Evolutionary conservation across 2,888 invertebrate genomes (phyloP).

Genomic region (Prosapia bicincta): DNA sequence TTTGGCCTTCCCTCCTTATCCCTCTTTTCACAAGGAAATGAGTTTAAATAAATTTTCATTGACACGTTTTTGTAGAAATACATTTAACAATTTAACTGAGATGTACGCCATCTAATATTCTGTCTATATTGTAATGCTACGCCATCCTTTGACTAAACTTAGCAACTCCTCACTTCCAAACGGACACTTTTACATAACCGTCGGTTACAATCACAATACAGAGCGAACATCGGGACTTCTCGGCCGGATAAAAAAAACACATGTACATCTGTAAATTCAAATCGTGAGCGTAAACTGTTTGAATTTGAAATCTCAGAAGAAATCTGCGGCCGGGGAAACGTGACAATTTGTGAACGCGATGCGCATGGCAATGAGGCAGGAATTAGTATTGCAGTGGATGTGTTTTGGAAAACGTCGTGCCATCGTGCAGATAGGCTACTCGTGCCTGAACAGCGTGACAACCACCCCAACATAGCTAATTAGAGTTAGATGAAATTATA

Average conservation of each 20-base stretch:
- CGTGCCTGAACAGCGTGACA: neutral
- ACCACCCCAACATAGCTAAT: neutral
- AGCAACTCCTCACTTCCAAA: too few relatives aligned
- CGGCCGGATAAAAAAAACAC: neutral
- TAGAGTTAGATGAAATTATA: neutral
- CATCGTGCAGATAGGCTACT: neutral
- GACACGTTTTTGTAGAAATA: too few relatives aligned
- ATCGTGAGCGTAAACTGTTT: constrained; percentile 7
- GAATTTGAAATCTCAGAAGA: constrained; percentile 23
- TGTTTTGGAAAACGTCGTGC: constrained; percentile 17
- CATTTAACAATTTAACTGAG: too few relatives aligned
- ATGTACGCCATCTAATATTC: too few relatives aligned
- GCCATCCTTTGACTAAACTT: too few relatives aligned
- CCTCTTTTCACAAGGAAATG: too few relatives aligned
- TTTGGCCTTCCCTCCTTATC: too few relatives aligned
- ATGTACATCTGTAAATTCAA: neutral
- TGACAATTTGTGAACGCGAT: constrained; percentile 22
- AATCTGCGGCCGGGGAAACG: constrained; percentile 13
- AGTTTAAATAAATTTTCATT: too few relatives aligned
- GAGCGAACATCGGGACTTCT: too few relatives aligned
- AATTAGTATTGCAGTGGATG: neutral
- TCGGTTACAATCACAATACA: too few relatives aligned
- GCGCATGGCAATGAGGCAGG: constrained; percentile 14
- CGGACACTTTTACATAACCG: too few relatives aligned
- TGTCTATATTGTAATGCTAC: too few relatives aligned